These are phyloP conservation scores for Paragorgia papillata DNA, from an alignment of 92 coral and sea anemone genomes.

Conservation along the genomic window DNA sequence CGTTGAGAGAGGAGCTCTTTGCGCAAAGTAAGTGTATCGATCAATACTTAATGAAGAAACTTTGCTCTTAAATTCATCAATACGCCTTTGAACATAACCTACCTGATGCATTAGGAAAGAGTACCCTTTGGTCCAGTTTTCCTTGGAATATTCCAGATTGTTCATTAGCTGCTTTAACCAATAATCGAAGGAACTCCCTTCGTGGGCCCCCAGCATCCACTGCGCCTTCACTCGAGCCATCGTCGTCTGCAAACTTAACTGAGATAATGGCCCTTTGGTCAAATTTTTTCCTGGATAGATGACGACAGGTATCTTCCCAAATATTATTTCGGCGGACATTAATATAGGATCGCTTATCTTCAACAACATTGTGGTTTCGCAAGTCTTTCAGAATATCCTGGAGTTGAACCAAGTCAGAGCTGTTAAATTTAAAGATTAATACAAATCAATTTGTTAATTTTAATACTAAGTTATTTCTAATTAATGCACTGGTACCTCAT, in stretches of 20 bases:
- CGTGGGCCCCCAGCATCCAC: conserved; percentile 9
- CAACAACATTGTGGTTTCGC: background rate
- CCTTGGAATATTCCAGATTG: conserved; percentile 45
- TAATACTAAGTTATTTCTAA: background rate
- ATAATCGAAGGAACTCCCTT: conserved; percentile 18
- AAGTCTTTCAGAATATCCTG: too few species aligned
- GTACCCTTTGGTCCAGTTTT: too few species aligned
- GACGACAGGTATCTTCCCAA: conserved; percentile 1
- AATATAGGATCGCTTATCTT: background rate
- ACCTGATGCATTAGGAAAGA: too few species aligned
- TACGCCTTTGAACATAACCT: too few species aligned
- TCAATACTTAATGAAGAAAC: too few species aligned
- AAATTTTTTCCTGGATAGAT: background rate
- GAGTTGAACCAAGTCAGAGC: background rate
- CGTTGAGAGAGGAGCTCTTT: too few species aligned
- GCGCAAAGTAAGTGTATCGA: too few species aligned
- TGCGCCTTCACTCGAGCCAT: conserved; percentile 12
- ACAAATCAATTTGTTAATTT: background rate
- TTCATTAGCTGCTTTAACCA: conserved; percentile 58
- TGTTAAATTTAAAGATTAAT: background rate
- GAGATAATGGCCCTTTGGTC: background rate
- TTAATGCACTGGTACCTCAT: background rate
- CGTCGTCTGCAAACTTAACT: conserved; percentile 3
- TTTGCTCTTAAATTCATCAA: too few species aligned
- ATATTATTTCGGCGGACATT: conserved; percentile 7